These are phyloP conservation scores for Pachypsylla venusta DNA, from an alignment of 1,140 invertebrate genomes.

Conservation along the genomic window DNA sequence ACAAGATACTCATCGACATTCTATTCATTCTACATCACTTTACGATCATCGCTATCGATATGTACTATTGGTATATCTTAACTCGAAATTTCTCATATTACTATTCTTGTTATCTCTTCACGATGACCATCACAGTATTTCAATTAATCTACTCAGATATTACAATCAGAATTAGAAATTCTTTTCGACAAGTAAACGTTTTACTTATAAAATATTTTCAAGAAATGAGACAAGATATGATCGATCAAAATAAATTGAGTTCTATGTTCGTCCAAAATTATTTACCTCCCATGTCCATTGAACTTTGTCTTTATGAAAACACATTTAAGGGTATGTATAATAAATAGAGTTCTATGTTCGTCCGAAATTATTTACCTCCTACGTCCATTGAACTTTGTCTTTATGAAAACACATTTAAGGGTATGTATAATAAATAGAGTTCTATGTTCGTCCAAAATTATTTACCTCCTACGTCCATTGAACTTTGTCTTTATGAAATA, in stretches of 20 bases:
- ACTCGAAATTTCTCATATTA: constrained; percentile 10
- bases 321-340: no score
- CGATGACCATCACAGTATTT: not conserved
- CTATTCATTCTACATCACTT: not conserved
- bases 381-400: no score
- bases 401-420: no score
- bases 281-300: constrained; percentile 6
- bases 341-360: no score
- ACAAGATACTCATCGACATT: not conserved
- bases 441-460: no score
- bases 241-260: not conserved
- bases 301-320: not conserved
- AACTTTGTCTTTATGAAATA: no score
- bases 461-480: no score
- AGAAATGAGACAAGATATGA: not conserved
- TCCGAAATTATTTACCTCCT: no score
- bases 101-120: constrained; percentile 9
- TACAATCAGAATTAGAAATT: not conserved
- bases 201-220: not conserved
- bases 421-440: no score
- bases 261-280: not conserved
- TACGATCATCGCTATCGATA: constrained; percentile 7
- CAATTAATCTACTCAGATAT: not conserved
- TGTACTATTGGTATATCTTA: constrained; percentile 11
- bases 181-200: not conserved